These are phyloP conservation scores for Paelopatides confundens DNA, from an alignment of 53 echinoderm and acorn worm genomes.

Conservation along the genomic window DNA sequence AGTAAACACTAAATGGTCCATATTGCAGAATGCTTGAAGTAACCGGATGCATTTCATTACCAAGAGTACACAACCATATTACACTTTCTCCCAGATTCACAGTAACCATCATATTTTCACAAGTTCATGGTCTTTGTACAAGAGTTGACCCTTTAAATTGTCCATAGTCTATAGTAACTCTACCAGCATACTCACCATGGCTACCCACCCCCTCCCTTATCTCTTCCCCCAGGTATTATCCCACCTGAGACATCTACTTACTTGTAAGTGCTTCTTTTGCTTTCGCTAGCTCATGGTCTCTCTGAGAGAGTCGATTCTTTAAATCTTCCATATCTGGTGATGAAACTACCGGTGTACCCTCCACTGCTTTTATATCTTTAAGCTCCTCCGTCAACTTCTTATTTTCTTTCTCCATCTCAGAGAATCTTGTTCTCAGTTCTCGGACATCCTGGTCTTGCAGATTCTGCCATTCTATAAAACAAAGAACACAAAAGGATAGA, in stretches of 20 bases:
- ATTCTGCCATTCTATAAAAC: constrained; percentile 85
- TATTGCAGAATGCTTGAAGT: no score
- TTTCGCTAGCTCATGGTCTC: constrained; percentile 91
- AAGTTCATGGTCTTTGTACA: no score
- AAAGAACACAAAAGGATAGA: background rate
- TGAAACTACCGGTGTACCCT: constrained; percentile 65
- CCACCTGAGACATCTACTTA: constrained; percentile 14
- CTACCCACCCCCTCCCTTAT: no score
- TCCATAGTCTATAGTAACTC: no score
- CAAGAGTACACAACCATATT: no score
- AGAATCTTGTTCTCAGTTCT: constrained; percentile 70
- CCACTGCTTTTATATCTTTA: constrained; percentile 74
- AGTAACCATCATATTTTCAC: no score
- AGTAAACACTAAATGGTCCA: no score
- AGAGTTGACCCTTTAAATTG: no score
- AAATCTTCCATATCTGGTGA: constrained; percentile 71
- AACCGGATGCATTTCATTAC: no score
- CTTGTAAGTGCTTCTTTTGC: constrained; percentile 95
- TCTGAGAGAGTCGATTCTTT: constrained; percentile 89
- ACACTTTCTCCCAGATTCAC: no score
- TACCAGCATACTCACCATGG: no score
- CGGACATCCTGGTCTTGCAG: constrained; percentile 81
- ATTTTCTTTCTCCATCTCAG: constrained; percentile 79
- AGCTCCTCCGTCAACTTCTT: constrained; percentile 73
- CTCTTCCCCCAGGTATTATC: no score